These are phyloP conservation scores for Apogon talboti DNA, from an alignment of 2,797 vertebrate genomes.

Conservation along the genomic window DNA sequence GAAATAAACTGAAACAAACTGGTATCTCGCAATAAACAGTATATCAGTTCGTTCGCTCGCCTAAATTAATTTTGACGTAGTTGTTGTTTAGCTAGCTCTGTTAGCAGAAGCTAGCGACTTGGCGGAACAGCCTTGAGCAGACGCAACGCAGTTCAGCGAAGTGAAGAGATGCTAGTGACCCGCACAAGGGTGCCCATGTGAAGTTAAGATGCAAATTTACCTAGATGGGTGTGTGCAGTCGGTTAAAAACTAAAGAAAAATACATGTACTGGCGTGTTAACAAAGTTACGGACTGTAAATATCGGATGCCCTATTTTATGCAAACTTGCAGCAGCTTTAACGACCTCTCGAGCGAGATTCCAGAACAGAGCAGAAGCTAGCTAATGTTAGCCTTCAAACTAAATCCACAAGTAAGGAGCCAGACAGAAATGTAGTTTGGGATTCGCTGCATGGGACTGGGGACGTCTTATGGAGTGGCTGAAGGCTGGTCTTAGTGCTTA, in stretches of 20 bases:
- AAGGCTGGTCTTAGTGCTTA: constrained; percentile 21
- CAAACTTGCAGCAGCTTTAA: constrained; percentile 60
- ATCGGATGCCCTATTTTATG: constrained; percentile 41
- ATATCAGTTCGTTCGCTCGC: constrained; percentile 19
- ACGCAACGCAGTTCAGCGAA: constrained; percentile 58
- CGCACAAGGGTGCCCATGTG: constrained; percentile 59
- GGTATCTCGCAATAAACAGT: background rate
- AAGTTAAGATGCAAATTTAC: constrained; percentile 60
- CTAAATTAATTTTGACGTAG: constrained; percentile 71
- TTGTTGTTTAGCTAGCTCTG: constrained; percentile 69
- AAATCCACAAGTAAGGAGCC: constrained; percentile 41
- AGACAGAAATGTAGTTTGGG: background rate
- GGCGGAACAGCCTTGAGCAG: constrained; percentile 55
- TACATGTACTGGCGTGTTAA: constrained; percentile 7
- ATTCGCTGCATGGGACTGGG: constrained; percentile 21
- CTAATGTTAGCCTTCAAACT: constrained; percentile 49
- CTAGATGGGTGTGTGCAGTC: constrained; percentile 28
- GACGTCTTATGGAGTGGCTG: constrained; percentile 12
- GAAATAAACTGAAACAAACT: background rate
- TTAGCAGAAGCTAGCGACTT: constrained; percentile 57
- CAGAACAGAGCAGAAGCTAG: constrained; percentile 59
- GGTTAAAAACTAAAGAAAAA: constrained; percentile 31
- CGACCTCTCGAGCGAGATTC: constrained; percentile 69
- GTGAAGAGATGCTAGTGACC: constrained; percentile 66
- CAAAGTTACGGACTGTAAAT: constrained; percentile 43